A percentile compares a stretch with the other conserved stretches of the same genome.
These are phyloP conservation scores for Bryconaethiops microstoma DNA, from an alignment of 2,797 vertebrate genomes.

Conservation along the genomic window DNA sequence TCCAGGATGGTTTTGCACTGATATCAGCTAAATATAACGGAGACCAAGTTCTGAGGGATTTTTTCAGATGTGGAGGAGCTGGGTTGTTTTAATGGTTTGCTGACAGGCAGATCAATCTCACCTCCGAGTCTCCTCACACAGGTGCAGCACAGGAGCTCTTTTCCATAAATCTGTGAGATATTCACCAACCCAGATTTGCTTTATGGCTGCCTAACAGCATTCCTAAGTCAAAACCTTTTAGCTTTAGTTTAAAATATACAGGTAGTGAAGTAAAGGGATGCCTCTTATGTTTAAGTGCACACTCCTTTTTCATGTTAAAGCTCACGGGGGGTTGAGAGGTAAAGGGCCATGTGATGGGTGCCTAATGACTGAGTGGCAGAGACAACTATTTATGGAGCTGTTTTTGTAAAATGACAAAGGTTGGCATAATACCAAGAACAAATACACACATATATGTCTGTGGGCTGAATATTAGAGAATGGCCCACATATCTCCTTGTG, in stretches of 20 bases:
- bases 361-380: conserved; percentile 35
- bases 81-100: conserved; percentile 43
- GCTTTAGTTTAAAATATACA: conserved; percentile 25
- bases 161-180: conserved; percentile 61
- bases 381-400: conserved; percentile 36
- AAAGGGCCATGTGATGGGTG: conserved; percentile 29
- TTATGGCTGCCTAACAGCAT: conserved; percentile 63
- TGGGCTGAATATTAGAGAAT: conserved; percentile 38
- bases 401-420: neutral
- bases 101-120: conserved; percentile 55
- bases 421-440: conserved; percentile 7
- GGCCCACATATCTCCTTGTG: conserved; percentile 38
- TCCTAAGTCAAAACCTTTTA: conserved; percentile 45
- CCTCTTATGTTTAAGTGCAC: conserved; percentile 13
- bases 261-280: conserved; percentile 43
- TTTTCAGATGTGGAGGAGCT: conserved; percentile 28
- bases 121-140: conserved; percentile 45
- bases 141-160: conserved; percentile 55
- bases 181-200: conserved; percentile 60
- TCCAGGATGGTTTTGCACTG: neutral
- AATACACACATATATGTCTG: conserved; percentile 34
- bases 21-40: conserved; percentile 21
- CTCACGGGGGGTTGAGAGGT: conserved; percentile 16
- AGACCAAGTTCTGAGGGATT: conserved; percentile 9
- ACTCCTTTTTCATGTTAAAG: conserved; percentile 28